Base-by-base conservation (phyloP, 2,797 vertebrate genomes). In the Rhodeus uyekii region DNA sequence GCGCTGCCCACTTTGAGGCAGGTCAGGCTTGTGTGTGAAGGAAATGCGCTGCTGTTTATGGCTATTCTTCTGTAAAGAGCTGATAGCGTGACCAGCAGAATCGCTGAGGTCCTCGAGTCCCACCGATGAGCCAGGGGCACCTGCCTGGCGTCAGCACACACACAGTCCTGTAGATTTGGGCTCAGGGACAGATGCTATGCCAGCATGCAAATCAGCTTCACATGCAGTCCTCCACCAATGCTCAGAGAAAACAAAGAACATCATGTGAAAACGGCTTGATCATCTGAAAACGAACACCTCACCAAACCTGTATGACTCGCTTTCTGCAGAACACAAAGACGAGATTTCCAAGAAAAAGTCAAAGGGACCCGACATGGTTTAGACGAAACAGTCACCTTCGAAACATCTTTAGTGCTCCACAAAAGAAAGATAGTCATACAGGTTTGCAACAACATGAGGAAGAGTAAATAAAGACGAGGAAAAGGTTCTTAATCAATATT, bases 161-260 rank as follows among this genome's bases (percentile, higher is more conserved):
- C 29, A 27, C 22, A 53, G n/a, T 78, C 44, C 67, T 18, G 29
- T 29, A 72, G 48, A 67, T 83, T 63, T 76, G 77, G 82, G 85
- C 84, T 88, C 82, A 84, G 83, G 44, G 79, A 80, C 65, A 82
- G 64, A 80, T 84, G 80, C 73, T 77, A 80, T 79, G 64, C 39
- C 76, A 83, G 69, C 74, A 86, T 63, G 39, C 68, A 76, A 69
- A 77, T 63, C 53, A 64, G 19, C 63, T 55, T 82, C 5, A 55
- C 50, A 58, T 16, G 24, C 53, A 69, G 55, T 34, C 42, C 34
- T 42, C 71, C 34, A 74, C 24, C n/a, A 55, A n/a, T n/a, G 16
- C 55, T 81, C 22, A 42, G 46, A 74, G 34, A 64, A 81, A 14
- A 69, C 3, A 53, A 53, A 72, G 7, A 63, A 32, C 9, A 64